Evolutionary conservation across 2,113 vertebrate genomes (phyloP).

Genomic region (Melanerpes aurifrons): DNA sequence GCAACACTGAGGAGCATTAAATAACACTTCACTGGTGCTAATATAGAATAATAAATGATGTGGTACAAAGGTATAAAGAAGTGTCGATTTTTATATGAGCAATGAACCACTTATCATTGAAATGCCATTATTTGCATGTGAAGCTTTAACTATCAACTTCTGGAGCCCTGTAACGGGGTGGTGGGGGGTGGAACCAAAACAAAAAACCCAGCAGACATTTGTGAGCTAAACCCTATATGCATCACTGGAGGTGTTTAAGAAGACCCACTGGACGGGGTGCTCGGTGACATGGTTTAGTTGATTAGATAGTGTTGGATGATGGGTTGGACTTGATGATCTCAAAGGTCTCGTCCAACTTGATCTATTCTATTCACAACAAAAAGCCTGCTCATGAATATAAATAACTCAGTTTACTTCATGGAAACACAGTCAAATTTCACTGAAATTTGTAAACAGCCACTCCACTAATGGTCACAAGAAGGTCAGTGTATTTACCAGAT

Average conservation of each 20-base stretch:
- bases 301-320: too few relatives aligned
- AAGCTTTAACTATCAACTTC: neutral
- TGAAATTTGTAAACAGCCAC: neutral
- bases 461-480: neutral
- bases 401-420: neutral
- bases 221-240: neutral
- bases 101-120: conserved; percentile 1
- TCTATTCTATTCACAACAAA: neutral
- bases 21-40: neutral
- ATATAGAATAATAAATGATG: neutral
- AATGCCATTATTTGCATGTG: conserved; percentile 39
- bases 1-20: neutral
- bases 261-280: too few relatives aligned
- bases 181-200: too few relatives aligned
- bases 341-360: too few relatives aligned
- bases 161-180: neutral
- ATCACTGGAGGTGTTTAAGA: too few relatives aligned
- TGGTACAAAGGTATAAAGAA: neutral
- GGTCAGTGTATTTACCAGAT: neutral
- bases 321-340: too few relatives aligned
- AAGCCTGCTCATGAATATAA: neutral
- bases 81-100: neutral
- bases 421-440: neutral
- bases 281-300: too few relatives aligned
- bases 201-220: neutral